These are phyloP conservation scores for Drosophila gaucha DNA, from an alignment of 2,888 invertebrate genomes.

Conservation along the genomic window DNA sequence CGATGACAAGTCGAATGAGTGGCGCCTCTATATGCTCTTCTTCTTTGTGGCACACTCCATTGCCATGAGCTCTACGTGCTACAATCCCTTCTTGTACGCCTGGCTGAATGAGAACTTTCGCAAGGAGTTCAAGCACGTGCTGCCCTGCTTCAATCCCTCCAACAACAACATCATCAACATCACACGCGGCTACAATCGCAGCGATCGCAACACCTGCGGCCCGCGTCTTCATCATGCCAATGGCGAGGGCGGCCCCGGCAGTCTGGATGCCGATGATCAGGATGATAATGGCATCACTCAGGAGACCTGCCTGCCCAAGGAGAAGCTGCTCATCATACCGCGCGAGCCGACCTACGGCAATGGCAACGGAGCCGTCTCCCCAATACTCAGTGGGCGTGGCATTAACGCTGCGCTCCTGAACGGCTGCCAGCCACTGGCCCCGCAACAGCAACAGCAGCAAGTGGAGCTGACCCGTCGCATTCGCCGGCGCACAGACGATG, in stretches of 20 bases:
- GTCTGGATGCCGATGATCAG: conserved; percentile 75
- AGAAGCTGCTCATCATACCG: conserved; percentile 82
- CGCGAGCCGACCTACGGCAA: conserved; percentile 84
- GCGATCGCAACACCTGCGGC: conserved; percentile 83
- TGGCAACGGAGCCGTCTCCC: conserved; percentile 73
- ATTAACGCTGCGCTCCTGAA: conserved; percentile 73
- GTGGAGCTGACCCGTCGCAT: conserved; percentile 72
- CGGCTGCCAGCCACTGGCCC: conserved; percentile 43
- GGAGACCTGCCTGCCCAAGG: conserved; percentile 77
- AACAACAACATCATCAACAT: conserved; percentile 83
- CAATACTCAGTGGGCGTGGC: conserved; percentile 67
- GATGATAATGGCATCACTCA: conserved; percentile 83
- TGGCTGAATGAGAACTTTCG: conserved; percentile 98
- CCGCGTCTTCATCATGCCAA: conserved; percentile 80
- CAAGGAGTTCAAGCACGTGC: conserved; percentile 94
- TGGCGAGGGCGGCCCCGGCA: conserved; percentile 67
- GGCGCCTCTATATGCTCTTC: conserved; percentile 93
- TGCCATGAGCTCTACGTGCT: conserved; percentile 98
- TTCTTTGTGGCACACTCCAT: conserved; percentile 96
- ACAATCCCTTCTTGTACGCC: conserved; percentile 98
- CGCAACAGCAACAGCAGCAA: conserved; percentile 63
- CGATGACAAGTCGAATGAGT: conserved; percentile 89
- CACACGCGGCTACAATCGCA: conserved; percentile 82
- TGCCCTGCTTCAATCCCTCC: conserved; percentile 88
- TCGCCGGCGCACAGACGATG: conserved; percentile 58